Conservation (phyloP, 1,140 invertebrate species). For the Phortica variegata region DNA sequence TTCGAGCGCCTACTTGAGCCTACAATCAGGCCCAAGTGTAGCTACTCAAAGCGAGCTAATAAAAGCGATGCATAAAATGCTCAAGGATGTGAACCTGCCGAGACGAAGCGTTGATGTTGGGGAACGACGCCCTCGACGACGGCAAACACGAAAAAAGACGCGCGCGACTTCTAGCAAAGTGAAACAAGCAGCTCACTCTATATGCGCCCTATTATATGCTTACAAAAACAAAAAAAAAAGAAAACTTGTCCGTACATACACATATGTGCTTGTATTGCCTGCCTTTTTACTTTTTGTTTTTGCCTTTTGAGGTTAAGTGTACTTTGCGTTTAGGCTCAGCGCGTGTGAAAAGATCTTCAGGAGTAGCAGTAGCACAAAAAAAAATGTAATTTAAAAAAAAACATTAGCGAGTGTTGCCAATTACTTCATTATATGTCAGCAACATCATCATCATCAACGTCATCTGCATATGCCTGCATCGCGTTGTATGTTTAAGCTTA, state of each 20-base stretch:
- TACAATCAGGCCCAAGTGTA: constrained; percentile 25
- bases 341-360: constrained; percentile 47
- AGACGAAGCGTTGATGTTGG: no score
- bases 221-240: not conserved
- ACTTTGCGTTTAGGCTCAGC: constrained; percentile 31
- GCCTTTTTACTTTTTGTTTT: constrained; percentile 22
- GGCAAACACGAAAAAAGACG: no score
- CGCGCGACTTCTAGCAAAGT: no score
- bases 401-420: constrained; percentile 39
- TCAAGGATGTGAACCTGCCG: constrained; percentile 34
- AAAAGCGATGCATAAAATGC: constrained; percentile 40
- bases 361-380: constrained; percentile 25
- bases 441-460: no score
- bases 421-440: constrained; percentile 55
- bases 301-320: constrained; percentile 51
- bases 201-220: no score
- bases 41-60: constrained; percentile 29
- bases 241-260: not conserved
- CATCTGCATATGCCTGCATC: constrained; percentile 53
- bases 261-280: constrained; percentile 18
- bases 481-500: constrained; percentile 54
- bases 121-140: no score
- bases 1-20: constrained; percentile 43
- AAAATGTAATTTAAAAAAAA: constrained; percentile 15
- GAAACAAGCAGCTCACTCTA: no score